Base-by-base conservation (phyloP, 2,888 invertebrate species). In the Iselma pallidipennis region DNA sequence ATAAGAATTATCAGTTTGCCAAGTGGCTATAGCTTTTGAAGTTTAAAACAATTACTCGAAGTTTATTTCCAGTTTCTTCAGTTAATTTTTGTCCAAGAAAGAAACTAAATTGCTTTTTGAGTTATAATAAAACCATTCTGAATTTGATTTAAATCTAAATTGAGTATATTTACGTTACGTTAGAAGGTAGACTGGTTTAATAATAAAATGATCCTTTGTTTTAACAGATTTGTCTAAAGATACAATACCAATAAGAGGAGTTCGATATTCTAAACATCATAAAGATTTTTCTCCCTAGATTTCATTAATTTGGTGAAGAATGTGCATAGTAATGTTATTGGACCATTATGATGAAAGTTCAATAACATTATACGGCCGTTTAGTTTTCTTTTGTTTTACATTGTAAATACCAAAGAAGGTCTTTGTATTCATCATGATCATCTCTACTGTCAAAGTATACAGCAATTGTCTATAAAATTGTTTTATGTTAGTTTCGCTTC, bases 301-400 rank as follows among this genome's bases (percentile, higher is more conserved):
- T 42, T 42, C 16, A 42, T 42, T 42, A 16, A 19, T 19, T 42
- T 42, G 9, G n/a, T 9, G 19, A 42, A 45, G 21, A 45, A 45
- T 45, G 45, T 21, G 45, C 45, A 45, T 45, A 45, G 45, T 45
- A 21, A 45, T 21, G 21, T 45, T 45, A 45, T 45, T 45, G 45
- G 45, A 45, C 21, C n/a, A n/a, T 45, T 45, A 21, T 19, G 10
- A 45, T 45, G 21, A 21, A 45, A 45, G 45, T 45, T 45, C 45
- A 45, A 45, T 21, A 45, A 45, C 45, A 45, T 33, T 14, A 45
- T 21, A 21, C 45, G 12, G 21, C 21, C 45, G 16, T 45, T 45
- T 45, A 45, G 21, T 45, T 45, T 45, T 45, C 45, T 45, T 45
- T 45, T 45, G 45, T 45, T 45, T 45, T 21, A 45, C 16, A 21